These are phyloP conservation scores for Halesus radiatus DNA, from an alignment of 1,140 invertebrate species.

Conservation along the genomic window DNA sequence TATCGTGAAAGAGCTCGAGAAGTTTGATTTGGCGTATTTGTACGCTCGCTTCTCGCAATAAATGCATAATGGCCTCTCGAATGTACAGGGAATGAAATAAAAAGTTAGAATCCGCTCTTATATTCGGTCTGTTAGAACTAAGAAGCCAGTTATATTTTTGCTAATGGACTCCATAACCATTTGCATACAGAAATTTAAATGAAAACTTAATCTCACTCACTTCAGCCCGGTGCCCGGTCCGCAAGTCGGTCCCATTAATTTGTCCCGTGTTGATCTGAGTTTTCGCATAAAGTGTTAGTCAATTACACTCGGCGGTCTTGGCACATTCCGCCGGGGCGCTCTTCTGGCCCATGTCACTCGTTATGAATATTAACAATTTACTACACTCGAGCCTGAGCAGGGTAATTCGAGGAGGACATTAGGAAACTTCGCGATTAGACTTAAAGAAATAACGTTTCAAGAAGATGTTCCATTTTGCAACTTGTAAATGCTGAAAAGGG, in stretches of 20 bases:
- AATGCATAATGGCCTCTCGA: too few relatives aligned
- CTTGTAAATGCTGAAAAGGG: too few relatives aligned
- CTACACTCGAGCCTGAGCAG: not conserved
- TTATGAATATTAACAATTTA: slow-evolving; percentile 44
- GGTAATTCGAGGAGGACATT: slow-evolving; percentile 19
- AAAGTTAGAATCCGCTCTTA: too few relatives aligned
- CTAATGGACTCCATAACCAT: slow-evolving; percentile 9
- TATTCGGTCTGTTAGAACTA: too few relatives aligned
- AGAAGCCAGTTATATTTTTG: not conserved
- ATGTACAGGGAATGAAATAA: too few relatives aligned
- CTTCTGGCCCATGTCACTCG: not conserved
- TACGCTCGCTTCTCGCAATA: too few relatives aligned
- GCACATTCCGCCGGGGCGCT: slow-evolving; percentile 11
- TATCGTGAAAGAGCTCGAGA: too few relatives aligned
- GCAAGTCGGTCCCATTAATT: slow-evolving; percentile 11
- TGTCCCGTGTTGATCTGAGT: slow-evolving; percentile 46
- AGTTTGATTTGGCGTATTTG: too few relatives aligned
- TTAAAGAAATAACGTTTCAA: slow-evolving; percentile 1
- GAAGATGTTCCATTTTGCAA: slow-evolving; percentile 1
- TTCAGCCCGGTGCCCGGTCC: slow-evolving; percentile 4
- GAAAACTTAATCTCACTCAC: slow-evolving; percentile 27
- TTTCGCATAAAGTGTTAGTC: slow-evolving; percentile 31
- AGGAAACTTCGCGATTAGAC: slow-evolving; percentile 31
- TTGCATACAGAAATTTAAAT: slow-evolving; percentile 32
- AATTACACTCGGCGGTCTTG: slow-evolving; percentile 35